A percentile compares a stretch with the other conserved stretches of the same genome.
phyloP scores from a whole-genome alignment of 2,797 vertebrate genomes.

The Melanotaenia nigrans region DNA sequence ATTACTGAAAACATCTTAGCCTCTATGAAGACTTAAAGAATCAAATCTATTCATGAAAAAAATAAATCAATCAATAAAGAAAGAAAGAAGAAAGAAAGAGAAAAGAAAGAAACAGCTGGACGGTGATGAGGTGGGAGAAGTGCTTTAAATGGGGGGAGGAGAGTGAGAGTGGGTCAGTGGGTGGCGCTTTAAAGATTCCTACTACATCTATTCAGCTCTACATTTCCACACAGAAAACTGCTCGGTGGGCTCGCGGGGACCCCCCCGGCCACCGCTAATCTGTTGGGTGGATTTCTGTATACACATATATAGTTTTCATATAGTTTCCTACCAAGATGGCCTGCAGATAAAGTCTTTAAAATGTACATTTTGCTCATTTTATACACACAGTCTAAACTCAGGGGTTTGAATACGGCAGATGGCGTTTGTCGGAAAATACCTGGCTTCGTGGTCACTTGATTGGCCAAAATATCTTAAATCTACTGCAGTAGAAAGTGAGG shows the following conservation, averaged over 20 bases:
- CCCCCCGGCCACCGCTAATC: conserved; percentile 79
- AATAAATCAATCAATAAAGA: conserved; percentile 26
- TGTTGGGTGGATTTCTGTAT: conserved; percentile 56
- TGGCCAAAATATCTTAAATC: conserved; percentile 54
- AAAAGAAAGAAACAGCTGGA: conserved; percentile 52
- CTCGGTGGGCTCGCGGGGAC: conserved; percentile 81
- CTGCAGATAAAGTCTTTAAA: conserved; percentile 76
- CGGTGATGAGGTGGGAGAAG: conserved; percentile 55
- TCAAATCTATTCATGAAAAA: conserved; percentile 68
- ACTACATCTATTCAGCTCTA: conserved; percentile 87
- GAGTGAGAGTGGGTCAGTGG: conserved; percentile 44
- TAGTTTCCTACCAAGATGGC: conserved; percentile 66
- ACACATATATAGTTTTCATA: conserved; percentile 83
- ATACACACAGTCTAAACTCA: conserved; percentile 86
- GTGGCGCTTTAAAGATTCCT: conserved; percentile 68
- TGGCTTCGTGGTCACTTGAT: conserved; percentile 39
- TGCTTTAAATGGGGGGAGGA: conserved; percentile 48
- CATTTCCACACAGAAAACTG: conserved; percentile 86
- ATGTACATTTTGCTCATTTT: conserved; percentile 87
- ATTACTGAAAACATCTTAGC: conserved; percentile 86
- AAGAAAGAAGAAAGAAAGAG: conserved; percentile 49
- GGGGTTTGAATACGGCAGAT: conserved; percentile 85
- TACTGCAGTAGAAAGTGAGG: conserved; percentile 52
- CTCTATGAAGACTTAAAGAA: conserved; percentile 82
- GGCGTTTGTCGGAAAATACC: conserved; percentile 59